Conservation (phyloP, 2,888 invertebrate genomes). For the Ectemnius continuus region DNA sequence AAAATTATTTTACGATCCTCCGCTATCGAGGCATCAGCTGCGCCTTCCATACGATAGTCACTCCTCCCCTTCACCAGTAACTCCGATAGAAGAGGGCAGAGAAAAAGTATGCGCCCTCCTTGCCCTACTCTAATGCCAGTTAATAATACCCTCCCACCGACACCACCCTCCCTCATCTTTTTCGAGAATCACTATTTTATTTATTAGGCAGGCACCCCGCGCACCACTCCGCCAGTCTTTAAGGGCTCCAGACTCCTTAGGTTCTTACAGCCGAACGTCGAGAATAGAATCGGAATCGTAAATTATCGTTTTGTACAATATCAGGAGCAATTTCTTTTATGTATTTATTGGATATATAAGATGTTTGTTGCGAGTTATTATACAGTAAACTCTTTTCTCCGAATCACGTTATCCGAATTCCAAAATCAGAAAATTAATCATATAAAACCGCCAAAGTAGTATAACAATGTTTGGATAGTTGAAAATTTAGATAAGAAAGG, state of each 20-base stretch:
- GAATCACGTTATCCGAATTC: too few species aligned
- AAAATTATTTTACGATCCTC: slow-evolving; percentile 72
- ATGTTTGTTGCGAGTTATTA: too few species aligned
- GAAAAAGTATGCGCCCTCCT: slow-evolving; percentile 24
- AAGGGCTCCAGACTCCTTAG: slow-evolving; percentile 53
- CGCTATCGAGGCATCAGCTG: slow-evolving; percentile 74
- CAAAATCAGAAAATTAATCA: too few species aligned
- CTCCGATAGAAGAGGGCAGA: slow-evolving; percentile 14
- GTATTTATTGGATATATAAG: too few species aligned
- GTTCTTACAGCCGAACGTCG: slow-evolving; percentile 44
- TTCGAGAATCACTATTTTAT: slow-evolving; percentile 71
- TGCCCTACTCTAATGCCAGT: slow-evolving; percentile 71
- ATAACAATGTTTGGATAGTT: too few species aligned
- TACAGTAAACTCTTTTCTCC: too few species aligned
- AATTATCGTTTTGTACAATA: too few species aligned
- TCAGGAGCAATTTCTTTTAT: too few species aligned
- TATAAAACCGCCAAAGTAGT: too few species aligned
- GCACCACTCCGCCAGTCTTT: slow-evolving; percentile 55
- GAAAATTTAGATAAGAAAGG: too few species aligned
- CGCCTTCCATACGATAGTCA: slow-evolving; percentile 45
- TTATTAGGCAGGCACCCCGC: slow-evolving; percentile 63
- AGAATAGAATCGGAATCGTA: slow-evolving; percentile 28
- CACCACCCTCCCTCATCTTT: slow-evolving; percentile 55
- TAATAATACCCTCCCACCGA: slow-evolving; percentile 74
- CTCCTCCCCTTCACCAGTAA: slow-evolving; percentile 31